Percentiles rank a stretch among this genome's conserved stretches.
phyloP scores from a whole-genome alignment of 1,140 invertebrate species.

The Caligus rogercresseyi region DNA sequence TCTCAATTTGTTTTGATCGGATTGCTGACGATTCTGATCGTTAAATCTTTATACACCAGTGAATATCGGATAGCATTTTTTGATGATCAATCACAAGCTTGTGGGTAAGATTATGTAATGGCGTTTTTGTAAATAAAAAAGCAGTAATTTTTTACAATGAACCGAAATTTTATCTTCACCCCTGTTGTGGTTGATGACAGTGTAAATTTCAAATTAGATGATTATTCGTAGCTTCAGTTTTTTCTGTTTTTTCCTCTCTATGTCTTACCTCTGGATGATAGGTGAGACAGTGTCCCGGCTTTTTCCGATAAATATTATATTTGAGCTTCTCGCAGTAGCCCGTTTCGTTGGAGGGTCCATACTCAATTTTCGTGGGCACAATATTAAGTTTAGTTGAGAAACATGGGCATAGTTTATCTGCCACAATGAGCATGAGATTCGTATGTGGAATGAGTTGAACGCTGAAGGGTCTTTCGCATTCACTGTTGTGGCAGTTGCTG shows the following conservation, averaged over 20 bases:
- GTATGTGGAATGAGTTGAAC: conserved; percentile 79
- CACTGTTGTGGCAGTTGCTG: conserved; percentile 69
- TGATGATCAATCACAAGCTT: too few relatives aligned
- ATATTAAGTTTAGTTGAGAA: conserved; percentile 63
- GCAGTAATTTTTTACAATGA: neutral
- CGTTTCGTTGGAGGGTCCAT: conserved; percentile 28
- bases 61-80: too few relatives aligned
- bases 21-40: too few relatives aligned
- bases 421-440: conserved; percentile 69
- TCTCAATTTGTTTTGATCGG: too few relatives aligned
- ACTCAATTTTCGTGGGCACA: conserved; percentile 42
- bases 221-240: neutral
- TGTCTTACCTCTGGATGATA: conserved; percentile 70
- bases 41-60: too few relatives aligned
- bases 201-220: neutral
- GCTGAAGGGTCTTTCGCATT: conserved; percentile 77
- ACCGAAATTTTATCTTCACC: too few relatives aligned
- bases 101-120: too few relatives aligned
- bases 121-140: too few relatives aligned
- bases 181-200: too few relatives aligned
- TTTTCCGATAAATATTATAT: conserved; percentile 41
- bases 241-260: too few relatives aligned
- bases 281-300: conserved; percentile 57
- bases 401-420: conserved; percentile 72
- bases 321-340: conserved; percentile 41